These are phyloP conservation scores for Paratilapia polleni DNA, from an alignment of 2,113 vertebrate genomes.

Conservation along the genomic window DNA sequence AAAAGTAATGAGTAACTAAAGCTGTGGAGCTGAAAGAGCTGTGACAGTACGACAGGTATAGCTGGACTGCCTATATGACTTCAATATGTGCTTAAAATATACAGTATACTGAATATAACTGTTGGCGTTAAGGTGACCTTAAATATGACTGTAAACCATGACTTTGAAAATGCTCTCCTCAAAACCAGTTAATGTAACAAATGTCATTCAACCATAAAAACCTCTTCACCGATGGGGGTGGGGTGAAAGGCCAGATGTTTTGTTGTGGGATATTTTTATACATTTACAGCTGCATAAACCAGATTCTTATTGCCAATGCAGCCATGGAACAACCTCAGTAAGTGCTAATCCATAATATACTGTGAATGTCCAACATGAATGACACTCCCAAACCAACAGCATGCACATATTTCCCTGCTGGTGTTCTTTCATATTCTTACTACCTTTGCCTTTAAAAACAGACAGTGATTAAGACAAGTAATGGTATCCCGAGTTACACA, in stretches of 20 bases:
- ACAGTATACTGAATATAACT: not conserved
- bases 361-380: not conserved
- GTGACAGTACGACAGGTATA: not conserved
- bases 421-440: not conserved
- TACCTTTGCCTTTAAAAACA: not conserved
- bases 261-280: not conserved
- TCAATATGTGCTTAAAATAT: not conserved
- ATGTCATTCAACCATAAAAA: not conserved
- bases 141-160: not conserved
- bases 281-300: not conserved
- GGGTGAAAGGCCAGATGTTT: not conserved
- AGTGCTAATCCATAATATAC: not conserved
- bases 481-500: not conserved
- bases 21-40: not conserved
- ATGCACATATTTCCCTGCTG: too few relatives aligned
- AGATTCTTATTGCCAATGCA: not conserved
- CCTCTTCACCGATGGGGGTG: not conserved
- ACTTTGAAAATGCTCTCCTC: constrained; percentile 11
- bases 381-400: not conserved
- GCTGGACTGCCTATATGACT: not conserved
- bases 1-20: too few relatives aligned
- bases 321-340: not conserved
- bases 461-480: not conserved
- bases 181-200: constrained; percentile 12
- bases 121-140: not conserved